phyloP scores from a whole-genome alignment of 2,888 invertebrate genomes.

The Junonia oenone region DNA sequence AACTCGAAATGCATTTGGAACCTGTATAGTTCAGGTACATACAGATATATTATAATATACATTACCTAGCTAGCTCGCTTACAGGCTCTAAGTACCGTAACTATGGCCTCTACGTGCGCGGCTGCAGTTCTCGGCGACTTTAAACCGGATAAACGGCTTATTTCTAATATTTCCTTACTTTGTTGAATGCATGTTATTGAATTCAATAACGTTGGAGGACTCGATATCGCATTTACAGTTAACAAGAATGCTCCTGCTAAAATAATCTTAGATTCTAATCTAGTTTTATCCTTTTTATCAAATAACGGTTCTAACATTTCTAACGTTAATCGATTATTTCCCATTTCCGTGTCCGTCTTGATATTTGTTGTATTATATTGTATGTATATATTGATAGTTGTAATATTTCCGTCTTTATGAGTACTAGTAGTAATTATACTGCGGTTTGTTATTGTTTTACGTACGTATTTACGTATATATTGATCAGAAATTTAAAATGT shows the following conservation, averaged over 20 bases:
- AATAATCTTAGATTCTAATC: neutral
- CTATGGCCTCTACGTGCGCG: conserved; percentile 46
- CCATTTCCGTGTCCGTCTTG: neutral
- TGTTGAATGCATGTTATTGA: conserved; percentile 43
- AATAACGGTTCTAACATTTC: neutral
- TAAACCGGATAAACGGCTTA: conserved; percentile 39
- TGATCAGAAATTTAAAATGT: too few species aligned
- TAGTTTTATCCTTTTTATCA: neutral
- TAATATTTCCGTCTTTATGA: too few species aligned
- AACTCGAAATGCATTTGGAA: too few species aligned
- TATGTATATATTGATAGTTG: too few species aligned
- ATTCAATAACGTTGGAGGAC: conserved; percentile 35
- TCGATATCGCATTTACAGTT: conserved; percentile 14
- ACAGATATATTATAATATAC: neutral
- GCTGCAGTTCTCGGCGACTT: conserved; percentile 31
- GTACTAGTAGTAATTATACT: too few species aligned
- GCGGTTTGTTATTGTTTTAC: too few species aligned
- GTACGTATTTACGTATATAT: too few species aligned
- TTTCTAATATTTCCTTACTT: conserved; percentile 43
- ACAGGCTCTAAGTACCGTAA: conserved; percentile 56
- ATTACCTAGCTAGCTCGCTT: conserved; percentile 4
- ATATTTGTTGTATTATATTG: too few species aligned
- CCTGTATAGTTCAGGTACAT: neutral
- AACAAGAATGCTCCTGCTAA: neutral
- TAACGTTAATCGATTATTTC: neutral